phyloP scores from a whole-genome alignment of 2,888 invertebrate species.

The Tiphia femorata region DNA sequence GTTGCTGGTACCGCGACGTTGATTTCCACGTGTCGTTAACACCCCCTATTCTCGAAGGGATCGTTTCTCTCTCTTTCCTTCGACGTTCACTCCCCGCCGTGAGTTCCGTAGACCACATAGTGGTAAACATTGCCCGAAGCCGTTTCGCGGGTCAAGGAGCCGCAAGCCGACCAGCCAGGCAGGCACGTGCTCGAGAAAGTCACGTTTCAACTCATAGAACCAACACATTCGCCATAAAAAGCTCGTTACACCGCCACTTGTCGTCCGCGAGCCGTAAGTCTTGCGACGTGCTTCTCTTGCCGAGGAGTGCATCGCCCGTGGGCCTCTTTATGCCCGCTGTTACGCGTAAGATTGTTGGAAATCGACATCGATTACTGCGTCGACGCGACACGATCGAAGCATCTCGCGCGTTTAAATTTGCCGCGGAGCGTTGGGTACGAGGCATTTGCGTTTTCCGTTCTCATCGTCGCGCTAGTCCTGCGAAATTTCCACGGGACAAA shows the following conservation, averaged over 20 bases:
- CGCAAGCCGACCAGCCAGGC: conserved; percentile 35
- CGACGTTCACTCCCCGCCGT: conserved; percentile 12
- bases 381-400: background rate
- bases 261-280: conserved; percentile 31
- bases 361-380: background rate
- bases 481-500: too few species aligned
- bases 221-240: conserved; percentile 43
- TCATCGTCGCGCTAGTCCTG: too few species aligned
- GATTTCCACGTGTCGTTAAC: too few species aligned
- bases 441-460: background rate
- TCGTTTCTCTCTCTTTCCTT: background rate
- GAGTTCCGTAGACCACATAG: conserved; percentile 10
- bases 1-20: too few species aligned
- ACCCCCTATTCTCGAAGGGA: background rate
- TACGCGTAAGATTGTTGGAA: background rate
- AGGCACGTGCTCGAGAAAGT: conserved; percentile 45
- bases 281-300: conserved; percentile 30
- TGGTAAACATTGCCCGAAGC: conserved; percentile 50
- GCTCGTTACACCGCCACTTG: conserved; percentile 51
- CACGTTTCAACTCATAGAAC: conserved; percentile 40
- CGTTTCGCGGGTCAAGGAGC: conserved; percentile 50
- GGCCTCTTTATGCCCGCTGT: background rate
- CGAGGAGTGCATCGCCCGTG: background rate
- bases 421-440: background rate
- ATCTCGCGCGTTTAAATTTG: background rate